Evolutionary conservation across 1,140 invertebrate genomes (phyloP), one percentile per base, ranked within the genome.

Genomic region (Scaptomyza montana): DNA sequence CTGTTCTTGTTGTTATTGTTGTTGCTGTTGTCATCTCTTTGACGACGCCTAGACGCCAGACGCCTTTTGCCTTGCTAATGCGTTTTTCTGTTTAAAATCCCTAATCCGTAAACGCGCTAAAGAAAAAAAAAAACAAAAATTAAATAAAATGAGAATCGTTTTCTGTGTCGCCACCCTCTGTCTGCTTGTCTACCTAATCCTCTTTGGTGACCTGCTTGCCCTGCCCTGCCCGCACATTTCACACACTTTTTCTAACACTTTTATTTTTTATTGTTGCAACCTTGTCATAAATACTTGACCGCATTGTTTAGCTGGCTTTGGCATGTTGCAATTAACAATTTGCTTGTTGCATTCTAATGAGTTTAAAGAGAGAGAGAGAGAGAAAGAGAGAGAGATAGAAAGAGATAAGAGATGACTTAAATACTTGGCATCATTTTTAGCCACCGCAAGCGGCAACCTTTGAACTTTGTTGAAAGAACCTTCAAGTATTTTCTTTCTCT

Each of bases 271-370:
- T 12, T 43, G 36, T 10, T 8, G 7, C 60, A 87, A 87, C 84
- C 84, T 87, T 87, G 84, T 61, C 80, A 89, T 89, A 84, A 87
- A 87, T 87, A 84, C 84, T 87, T 89, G 84, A 87, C 84, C 82
- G 84, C 76, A 84, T 89, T 87, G 76, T 79, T 79, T 45, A 19
- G 46, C 49, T 53, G 77, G 74, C 76, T 85, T 72, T 73, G 60
- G 75, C 51, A 56, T 79, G 64, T 64, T 70, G 63, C 66, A 67
- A 70, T 80, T 73, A 50, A 9, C 33, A 36, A 67, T 77, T 79
- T 74, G 80, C 74, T 56, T 61, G 60, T 63, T 68, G 76, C 74
- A 80, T 77, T 78, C 77, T 78, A 86, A 86, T 79, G 73, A 72
- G 74, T 80, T 87, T 79, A 74, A 77, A 56, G 56, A 55, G 49